These are phyloP conservation scores for Sebastes trivittatus DNA, from an alignment of 2,797 vertebrate species.

Conservation along the genomic window DNA sequence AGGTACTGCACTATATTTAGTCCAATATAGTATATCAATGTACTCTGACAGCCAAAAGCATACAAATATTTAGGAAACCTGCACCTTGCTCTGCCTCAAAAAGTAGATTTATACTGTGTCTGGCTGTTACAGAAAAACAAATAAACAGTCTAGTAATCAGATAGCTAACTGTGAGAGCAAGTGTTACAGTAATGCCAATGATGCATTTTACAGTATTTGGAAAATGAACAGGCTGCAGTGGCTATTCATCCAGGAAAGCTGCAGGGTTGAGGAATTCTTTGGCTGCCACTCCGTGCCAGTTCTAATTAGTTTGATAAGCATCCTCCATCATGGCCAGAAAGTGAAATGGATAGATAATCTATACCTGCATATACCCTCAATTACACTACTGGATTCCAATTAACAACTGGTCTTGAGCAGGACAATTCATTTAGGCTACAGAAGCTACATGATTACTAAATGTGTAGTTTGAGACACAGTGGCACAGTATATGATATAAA, in stretches of 20 bases:
- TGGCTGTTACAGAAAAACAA: not conserved
- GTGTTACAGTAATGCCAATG: not conserved
- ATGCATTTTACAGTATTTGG: slow-evolving; percentile 21
- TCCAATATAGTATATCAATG: not conserved
- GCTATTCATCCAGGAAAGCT: slow-evolving; percentile 28
- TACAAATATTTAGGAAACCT: not conserved
- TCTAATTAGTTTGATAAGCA: slow-evolving; percentile 50
- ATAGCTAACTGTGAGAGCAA: slow-evolving; percentile 2
- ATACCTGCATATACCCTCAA: slow-evolving; percentile 52
- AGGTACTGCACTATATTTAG: not conserved
- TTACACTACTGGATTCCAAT: slow-evolving; percentile 61
- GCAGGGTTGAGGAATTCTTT: slow-evolving; percentile 13
- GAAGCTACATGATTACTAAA: not conserved
- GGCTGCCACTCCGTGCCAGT: slow-evolving; percentile 22
- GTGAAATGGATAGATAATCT: slow-evolving; percentile 58
- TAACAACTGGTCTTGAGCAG: slow-evolving; percentile 31
- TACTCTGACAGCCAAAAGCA: not conserved
- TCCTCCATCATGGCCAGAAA: slow-evolving; percentile 40
- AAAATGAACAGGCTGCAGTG: slow-evolving; percentile 1
- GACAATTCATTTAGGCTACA: slow-evolving; percentile 2
- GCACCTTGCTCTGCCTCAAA: not conserved
- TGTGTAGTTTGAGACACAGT: not conserved
- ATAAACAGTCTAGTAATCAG: not conserved
- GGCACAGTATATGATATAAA: not conserved
- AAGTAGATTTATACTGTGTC: not conserved